phyloP scores from a whole-genome alignment of 2,888 invertebrate species.

The Agrochola circellaris region DNA sequence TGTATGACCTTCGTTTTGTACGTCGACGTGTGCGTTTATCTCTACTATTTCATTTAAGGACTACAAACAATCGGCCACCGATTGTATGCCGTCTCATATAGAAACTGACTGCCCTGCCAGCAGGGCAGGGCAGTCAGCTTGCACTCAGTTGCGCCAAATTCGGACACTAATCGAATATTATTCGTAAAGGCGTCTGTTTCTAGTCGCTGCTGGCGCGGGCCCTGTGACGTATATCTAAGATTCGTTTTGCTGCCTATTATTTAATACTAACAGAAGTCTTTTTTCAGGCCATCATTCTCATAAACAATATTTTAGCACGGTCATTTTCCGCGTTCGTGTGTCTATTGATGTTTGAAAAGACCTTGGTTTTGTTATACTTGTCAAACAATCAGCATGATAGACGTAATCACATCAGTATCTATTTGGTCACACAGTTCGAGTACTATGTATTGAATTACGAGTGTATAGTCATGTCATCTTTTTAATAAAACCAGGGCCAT shows the following conservation, averaged over 20 bases:
- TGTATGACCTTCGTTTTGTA: too few species aligned
- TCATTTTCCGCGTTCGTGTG: constrained; percentile 8
- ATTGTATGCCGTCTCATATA: background rate
- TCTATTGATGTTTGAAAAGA: constrained; percentile 15
- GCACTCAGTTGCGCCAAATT: background rate
- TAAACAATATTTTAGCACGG: background rate
- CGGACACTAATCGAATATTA: background rate
- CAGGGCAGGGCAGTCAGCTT: too few species aligned
- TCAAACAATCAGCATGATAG: constrained; percentile 44
- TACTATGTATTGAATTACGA: constrained; percentile 23
- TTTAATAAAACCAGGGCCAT: background rate
- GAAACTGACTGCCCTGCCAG: background rate
- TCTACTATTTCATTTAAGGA: too few species aligned
- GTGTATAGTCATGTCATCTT: constrained; percentile 6
- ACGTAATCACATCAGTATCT: constrained; percentile 45
- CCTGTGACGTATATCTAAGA: background rate
- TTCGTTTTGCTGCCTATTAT: background rate
- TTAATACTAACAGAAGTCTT: background rate
- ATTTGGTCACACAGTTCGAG: constrained; percentile 35
- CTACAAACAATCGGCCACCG: too few species aligned
- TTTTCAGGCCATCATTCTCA: background rate
- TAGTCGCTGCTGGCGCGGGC: background rate
- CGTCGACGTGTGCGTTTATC: too few species aligned
- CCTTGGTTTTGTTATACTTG: constrained; percentile 34
- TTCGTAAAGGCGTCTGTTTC: background rate